A percentile compares a stretch with the other conserved stretches of the same genome.
Evolutionary conservation across 2,797 vertebrate genomes (phyloP).

Genomic region (Oryzias sinensis): DNA sequence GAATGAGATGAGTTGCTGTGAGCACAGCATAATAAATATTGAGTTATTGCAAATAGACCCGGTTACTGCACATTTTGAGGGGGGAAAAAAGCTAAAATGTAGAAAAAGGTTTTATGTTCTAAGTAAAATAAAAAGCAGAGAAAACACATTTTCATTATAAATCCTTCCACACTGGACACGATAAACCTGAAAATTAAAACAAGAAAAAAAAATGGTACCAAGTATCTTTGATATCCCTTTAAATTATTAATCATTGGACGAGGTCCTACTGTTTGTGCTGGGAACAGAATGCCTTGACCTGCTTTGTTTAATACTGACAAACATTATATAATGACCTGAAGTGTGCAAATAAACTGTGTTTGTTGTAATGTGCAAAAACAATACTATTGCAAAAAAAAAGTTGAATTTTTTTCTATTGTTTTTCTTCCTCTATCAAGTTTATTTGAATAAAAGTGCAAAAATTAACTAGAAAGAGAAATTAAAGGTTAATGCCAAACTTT

Average conservation of each 20-base stretch:
- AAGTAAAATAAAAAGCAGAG: no score
- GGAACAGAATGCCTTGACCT: neutral
- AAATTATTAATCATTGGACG: constrained; percentile 3
- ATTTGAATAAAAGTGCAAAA: neutral
- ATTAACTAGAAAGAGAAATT: neutral
- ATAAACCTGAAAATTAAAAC: no score
- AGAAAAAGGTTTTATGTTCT: no score
- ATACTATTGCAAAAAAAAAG: neutral
- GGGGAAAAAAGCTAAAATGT: neutral
- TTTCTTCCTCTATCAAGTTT: neutral
- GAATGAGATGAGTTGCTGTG: no score
- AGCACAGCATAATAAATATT: no score
- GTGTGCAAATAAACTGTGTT: neutral
- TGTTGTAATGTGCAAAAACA: constrained; percentile 8
- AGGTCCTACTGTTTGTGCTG: neutral
- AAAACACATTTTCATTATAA: no score
- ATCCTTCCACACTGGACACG: no score
- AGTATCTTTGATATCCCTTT: neutral
- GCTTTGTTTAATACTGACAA: neutral
- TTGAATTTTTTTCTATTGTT: no score
- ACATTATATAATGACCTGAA: constrained; percentile 2
- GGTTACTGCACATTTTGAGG: no score
- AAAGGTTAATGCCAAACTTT: neutral
- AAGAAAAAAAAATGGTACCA: no score
- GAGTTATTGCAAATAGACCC: no score